Conservation (phyloP, 2,113 vertebrate genomes). For the Rallus limicola region DNA sequence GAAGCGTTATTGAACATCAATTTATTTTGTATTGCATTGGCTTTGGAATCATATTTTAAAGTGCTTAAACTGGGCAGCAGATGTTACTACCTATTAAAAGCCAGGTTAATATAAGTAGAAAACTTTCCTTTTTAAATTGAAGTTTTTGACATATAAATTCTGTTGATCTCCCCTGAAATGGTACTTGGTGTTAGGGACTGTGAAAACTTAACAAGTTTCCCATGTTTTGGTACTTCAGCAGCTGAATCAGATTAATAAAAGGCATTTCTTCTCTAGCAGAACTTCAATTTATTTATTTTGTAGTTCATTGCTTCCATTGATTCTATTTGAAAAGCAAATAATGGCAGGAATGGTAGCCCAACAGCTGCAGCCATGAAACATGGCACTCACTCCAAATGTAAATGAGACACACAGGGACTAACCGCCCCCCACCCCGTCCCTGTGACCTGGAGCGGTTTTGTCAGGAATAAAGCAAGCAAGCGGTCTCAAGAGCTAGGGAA, state of each 20-base stretch:
- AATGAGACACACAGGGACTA: background rate
- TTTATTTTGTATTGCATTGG: background rate
- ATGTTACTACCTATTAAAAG: background rate
- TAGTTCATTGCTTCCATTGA: constrained; percentile 49
- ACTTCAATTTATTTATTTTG: constrained; percentile 34
- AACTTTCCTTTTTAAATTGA: background rate
- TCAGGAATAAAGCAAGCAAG: background rate
- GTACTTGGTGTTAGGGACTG: background rate
- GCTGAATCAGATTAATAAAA: constrained; percentile 15
- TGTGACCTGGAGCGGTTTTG: background rate
- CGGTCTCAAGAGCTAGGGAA: background rate
- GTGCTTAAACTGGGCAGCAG: background rate
- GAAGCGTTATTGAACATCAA: background rate
- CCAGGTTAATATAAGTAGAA: background rate
- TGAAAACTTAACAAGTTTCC: background rate
- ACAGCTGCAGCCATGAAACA: constrained; percentile 46
- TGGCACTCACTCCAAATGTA: background rate
- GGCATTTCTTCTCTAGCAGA: constrained; percentile 31
- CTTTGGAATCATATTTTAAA: background rate
- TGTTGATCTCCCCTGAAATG: background rate
- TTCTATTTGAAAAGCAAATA: constrained; percentile 68
- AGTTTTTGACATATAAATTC: background rate
- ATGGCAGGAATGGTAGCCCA: background rate
- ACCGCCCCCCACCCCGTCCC: background rate
- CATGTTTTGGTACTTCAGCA: background rate